A percentile compares a stretch with the other conserved stretches of the same genome.
These are phyloP conservation scores for Zaprionus camerounensis DNA, from an alignment of 1,140 invertebrate species.

Conservation along the genomic window DNA sequence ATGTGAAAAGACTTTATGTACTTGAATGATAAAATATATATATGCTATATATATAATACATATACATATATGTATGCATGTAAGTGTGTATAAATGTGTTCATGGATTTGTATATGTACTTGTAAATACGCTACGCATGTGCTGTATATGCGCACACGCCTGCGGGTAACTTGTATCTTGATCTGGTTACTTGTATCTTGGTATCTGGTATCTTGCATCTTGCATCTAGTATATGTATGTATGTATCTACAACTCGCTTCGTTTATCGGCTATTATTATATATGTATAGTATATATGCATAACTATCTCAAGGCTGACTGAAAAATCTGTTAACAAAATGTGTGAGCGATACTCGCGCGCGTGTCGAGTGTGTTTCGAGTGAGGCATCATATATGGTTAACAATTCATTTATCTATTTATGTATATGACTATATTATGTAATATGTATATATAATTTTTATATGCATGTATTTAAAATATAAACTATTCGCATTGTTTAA, in stretches of 20 bases:
- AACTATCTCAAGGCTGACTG: constrained; percentile 50
- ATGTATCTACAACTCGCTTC: constrained; percentile 16
- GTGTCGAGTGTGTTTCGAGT: constrained; percentile 23
- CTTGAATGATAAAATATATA: constrained; percentile 71
- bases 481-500: constrained; percentile 62
- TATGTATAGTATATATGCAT: constrained; percentile 33
- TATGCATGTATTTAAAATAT: constrained; percentile 72
- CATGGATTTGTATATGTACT: constrained; percentile 44
- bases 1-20: constrained; percentile 84
- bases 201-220: constrained; percentile 2
- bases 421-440: constrained; percentile 9
- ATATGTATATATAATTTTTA: constrained; percentile 21
- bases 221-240: constrained; percentile 15
- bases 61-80: constrained; percentile 35
- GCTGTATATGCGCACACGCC: constrained; percentile 43
- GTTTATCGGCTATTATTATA: constrained; percentile 16
- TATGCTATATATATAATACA: constrained; percentile 6
- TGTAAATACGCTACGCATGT: constrained; percentile 59
- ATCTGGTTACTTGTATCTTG: constrained; percentile 1
- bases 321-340: constrained; percentile 47
- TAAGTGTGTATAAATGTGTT: constrained; percentile 25
- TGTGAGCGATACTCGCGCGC: constrained; percentile 4
- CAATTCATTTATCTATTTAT: constrained; percentile 20
- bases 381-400: constrained; percentile 15
- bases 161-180: constrained; percentile 12